phyloP scores from a whole-genome alignment of 1,140 invertebrate genomes.

The Rhopalosiphum maidis region DNA sequence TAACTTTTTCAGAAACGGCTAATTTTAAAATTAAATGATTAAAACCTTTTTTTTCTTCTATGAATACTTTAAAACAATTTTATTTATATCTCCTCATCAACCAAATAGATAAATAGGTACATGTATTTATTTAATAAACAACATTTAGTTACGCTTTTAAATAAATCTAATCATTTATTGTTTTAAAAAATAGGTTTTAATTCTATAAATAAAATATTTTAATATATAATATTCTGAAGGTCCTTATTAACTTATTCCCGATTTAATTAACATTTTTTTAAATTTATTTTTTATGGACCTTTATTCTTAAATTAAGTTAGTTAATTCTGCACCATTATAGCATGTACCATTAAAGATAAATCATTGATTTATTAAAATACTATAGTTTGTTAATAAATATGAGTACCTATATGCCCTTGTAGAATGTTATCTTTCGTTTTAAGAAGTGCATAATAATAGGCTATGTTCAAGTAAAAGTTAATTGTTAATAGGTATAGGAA shows the following conservation, averaged over 20 bases:
- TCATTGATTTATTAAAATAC: not conserved
- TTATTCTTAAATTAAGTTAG: not conserved
- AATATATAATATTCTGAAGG: too few species aligned
- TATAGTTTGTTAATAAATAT: not conserved
- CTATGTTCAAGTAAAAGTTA: not conserved
- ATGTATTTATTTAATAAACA: not conserved
- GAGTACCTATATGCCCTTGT: not conserved
- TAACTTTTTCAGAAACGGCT: not conserved
- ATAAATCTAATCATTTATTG: too few species aligned
- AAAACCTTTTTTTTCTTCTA: not conserved
- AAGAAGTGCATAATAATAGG: not conserved
- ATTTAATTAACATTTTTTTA: too few species aligned
- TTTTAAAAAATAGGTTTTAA: too few species aligned
- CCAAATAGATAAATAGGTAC: not conserved
- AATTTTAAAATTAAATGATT: not conserved
- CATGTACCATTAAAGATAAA: not conserved
- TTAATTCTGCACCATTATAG: not conserved
- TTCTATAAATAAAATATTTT: too few species aligned
- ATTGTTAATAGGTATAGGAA: not conserved
- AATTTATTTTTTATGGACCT: too few species aligned
- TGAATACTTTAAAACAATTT: not conserved
- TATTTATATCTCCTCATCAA: not conserved
- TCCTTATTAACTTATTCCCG: too few species aligned
- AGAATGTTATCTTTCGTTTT: not conserved
- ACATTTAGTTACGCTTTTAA: too few species aligned